Evolutionary conservation across 2,888 invertebrate species (phyloP), one percentile per base, ranked within the genome.

Genomic region (Eurytoma californica): DNA sequence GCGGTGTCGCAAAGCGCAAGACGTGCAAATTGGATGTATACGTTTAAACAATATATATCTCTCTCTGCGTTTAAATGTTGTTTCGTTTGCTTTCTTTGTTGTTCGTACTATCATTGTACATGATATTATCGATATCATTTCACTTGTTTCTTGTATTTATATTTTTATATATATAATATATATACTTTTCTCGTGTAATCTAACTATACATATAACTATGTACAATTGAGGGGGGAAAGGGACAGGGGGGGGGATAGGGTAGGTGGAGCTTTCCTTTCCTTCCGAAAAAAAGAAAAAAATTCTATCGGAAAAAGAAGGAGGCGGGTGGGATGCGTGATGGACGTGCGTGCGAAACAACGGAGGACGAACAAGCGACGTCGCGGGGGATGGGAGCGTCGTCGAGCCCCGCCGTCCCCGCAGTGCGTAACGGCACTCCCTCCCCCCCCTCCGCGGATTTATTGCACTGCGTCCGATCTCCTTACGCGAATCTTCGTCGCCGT

Each of bases 121-220:
- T 82, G 55, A 82, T 83, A 84, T 39, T 81, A 77, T 81, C 53
- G 79, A 73, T 82, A 80, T 81, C 58, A 80, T 72, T 39, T 39
- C 24, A 60, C 67, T 69, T 72, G 57, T 63, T 66, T 65, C 74
- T 74, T 79, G 67, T 83, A 82, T 84, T 67, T 80, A 79, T 79
- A 80, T 63, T 49, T 80, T 53, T 77, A 80, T 77, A 69, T 83
- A 83, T 83, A 80, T 77, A 83, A 80, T 82, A 74, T 79, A 83
- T 84, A 81, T 82, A 79, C 30, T 72, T 57, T 80, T 82, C 66
- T 83, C 78, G 80, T 84, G 86, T 87, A 88, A 89, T 89, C 89
- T 89, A 90, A 88, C 89, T 90, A 90, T 89, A 89, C 89, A 90
- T 90, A 88, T 87, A 90, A 88, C 88, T 90, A 90, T 90, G 86